Conservation (phyloP, 2,113 vertebrate species). For the Nycticebus coucang region DNA sequence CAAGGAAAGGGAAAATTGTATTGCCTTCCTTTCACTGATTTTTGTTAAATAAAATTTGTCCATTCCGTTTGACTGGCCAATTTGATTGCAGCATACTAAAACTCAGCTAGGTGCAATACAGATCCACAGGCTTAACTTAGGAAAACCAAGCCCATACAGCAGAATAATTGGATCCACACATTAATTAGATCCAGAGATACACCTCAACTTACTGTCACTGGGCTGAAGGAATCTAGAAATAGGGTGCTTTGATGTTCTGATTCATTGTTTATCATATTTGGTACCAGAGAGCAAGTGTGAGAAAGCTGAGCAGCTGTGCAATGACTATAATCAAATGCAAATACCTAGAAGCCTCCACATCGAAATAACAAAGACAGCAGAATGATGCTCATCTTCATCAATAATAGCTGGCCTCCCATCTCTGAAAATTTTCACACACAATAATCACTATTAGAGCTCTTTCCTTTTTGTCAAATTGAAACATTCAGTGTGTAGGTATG, state of each 20-base stretch:
- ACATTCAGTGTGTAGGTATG: slow-evolving; percentile 14
- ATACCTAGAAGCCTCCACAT: slow-evolving; percentile 43
- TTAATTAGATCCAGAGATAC: slow-evolving; percentile 73
- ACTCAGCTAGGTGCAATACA: slow-evolving; percentile 54
- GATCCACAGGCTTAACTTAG: slow-evolving; percentile 67
- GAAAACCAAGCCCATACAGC: background rate
- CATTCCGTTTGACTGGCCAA: slow-evolving; percentile 64
- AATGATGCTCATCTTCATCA: slow-evolving; percentile 59
- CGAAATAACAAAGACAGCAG: slow-evolving; percentile 40
- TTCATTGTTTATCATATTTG: slow-evolving; percentile 45
- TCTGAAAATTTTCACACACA: slow-evolving; percentile 60
- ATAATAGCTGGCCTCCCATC: slow-evolving; percentile 3
- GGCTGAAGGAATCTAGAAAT: slow-evolving; percentile 54
- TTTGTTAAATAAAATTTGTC: slow-evolving; percentile 76
- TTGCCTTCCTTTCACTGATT: slow-evolving; percentile 65
- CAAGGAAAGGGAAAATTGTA: slow-evolving; percentile 71
- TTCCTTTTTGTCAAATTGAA: slow-evolving; percentile 52
- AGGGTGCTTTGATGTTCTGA: slow-evolving; percentile 41
- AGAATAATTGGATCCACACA: slow-evolving; percentile 64
- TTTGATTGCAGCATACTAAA: slow-evolving; percentile 66
- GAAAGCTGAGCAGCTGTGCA: slow-evolving; percentile 52
- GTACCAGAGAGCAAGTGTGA: slow-evolving; percentile 38
- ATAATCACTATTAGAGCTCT: slow-evolving; percentile 46
- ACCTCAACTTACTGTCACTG: slow-evolving; percentile 45
- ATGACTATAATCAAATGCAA: slow-evolving; percentile 53